Percentiles rank a stretch among this genome's conserved stretches.
Conservation (phyloP, 2,113 vertebrate genomes). For the human (Homo sapiens) region GRCh38 chr18:56348001-56348500, state of each 20-base stretch:
- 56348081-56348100: not conserved
- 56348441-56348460: not conserved
- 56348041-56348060: not conserved
- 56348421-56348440: not conserved
- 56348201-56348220: not conserved
- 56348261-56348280: not conserved
- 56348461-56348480: not conserved
- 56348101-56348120: conserved; percentile 20
- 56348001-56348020: not conserved
- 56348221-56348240: conserved; percentile 8
- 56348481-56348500: not conserved
- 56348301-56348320: not conserved
- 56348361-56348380: not conserved
- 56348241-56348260: not conserved
- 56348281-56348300: not conserved
- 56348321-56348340: not conserved
- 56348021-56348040: not conserved
- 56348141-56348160: conserved; percentile 19
- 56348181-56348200: not conserved
- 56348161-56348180: not conserved
- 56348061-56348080: not conserved
- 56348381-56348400: not conserved
- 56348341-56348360: not conserved
- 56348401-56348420: not conserved
- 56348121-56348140: not conserved